phyloP scores from a whole-genome alignment of 2,888 invertebrate species.

The Acholoe squamosa region DNA sequence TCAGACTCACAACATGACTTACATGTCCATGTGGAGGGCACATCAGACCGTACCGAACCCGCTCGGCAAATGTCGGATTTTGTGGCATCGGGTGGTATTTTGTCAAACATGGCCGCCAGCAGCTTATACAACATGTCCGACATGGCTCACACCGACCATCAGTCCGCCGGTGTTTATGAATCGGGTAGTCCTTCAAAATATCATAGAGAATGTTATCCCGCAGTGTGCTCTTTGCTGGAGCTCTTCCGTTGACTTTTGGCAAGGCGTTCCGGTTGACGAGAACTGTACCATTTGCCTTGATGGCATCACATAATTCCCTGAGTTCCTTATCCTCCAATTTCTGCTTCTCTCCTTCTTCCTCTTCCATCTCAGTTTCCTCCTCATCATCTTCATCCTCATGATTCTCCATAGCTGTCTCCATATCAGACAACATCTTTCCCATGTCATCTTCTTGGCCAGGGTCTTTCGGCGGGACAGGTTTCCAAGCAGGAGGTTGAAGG shows the following conservation, averaged over 20 bases:
- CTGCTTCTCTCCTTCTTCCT: slow-evolving; percentile 34
- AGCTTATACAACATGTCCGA: slow-evolving; percentile 6
- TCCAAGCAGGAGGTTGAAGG: slow-evolving; percentile 22
- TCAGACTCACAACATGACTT: slow-evolving; percentile 83
- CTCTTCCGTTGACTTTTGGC: slow-evolving; percentile 30
- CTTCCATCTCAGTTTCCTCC: slow-evolving; percentile 13
- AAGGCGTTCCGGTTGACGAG: slow-evolving; percentile 28
- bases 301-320: slow-evolving; percentile 28
- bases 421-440: neutral
- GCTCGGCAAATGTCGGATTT: slow-evolving; percentile 66
- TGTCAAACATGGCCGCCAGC: slow-evolving; percentile 72
- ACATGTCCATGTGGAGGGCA: slow-evolving; percentile 72
- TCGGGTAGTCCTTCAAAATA: slow-evolving; percentile 64
- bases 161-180: slow-evolving; percentile 31
- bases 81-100: slow-evolving; percentile 73
- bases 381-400: slow-evolving; percentile 52
- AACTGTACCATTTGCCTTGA: slow-evolving; percentile 37
- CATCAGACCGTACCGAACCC: slow-evolving; percentile 66
- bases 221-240: slow-evolving; percentile 13
- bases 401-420: neutral
- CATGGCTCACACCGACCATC: slow-evolving; percentile 29
- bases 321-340: neutral
- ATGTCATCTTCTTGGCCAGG: neutral
- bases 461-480: neutral
- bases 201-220: slow-evolving; percentile 57